phyloP scores from a whole-genome alignment of 2,113 vertebrate species.

The Plestiodon gilberti region DNA sequence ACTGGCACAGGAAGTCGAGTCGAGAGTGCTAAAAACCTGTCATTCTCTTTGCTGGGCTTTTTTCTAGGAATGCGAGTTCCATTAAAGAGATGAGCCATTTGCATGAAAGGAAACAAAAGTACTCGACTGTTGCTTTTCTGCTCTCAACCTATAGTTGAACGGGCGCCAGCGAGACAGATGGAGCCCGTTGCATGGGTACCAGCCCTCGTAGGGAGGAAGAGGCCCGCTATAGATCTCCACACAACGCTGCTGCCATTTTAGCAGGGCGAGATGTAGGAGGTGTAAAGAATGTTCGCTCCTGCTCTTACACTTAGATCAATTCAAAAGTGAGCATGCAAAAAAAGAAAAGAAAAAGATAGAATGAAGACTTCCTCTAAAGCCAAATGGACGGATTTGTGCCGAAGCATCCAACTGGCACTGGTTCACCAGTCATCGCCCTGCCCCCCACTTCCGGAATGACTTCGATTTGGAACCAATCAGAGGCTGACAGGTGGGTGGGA shows the following conservation, averaged over 20 bases:
- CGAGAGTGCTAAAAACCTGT: neutral
- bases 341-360: neutral
- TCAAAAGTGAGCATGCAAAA: neutral
- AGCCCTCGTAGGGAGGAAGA: neutral
- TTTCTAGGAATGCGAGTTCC: neutral
- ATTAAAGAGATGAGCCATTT: neutral
- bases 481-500: too few relatives aligned
- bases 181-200: neutral
- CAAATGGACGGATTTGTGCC: neutral
- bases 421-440: too few relatives aligned
- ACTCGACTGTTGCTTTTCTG: neutral
- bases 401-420: neutral
- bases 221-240: neutral
- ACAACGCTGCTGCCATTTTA: neutral
- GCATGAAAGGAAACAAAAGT: neutral
- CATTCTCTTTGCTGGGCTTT: neutral
- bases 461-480: too few relatives aligned
- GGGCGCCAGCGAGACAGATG: conserved; percentile 2
- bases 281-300: neutral
- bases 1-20: neutral
- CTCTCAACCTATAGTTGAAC: neutral
- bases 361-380: neutral
- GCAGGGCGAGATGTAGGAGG: conserved; percentile 1
- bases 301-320: neutral
- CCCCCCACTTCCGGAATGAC: too few relatives aligned